Percentiles rank a stretch among this genome's conserved stretches.
Conservation (phyloP, 2,113 vertebrate species). For the Mohoua ochrocephala region DNA sequence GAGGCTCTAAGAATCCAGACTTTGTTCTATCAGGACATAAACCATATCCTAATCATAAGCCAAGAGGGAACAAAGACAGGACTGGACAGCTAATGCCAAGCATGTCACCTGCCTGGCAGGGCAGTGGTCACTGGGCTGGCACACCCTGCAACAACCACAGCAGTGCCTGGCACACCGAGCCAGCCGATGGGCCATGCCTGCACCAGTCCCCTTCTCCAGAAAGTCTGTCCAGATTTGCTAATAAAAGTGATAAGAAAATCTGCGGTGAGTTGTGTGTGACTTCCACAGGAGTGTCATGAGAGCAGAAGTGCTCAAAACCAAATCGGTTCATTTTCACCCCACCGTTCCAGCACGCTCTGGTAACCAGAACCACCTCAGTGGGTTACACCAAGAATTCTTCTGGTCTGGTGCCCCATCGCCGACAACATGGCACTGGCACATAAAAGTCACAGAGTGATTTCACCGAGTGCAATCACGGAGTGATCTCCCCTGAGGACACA, state of each 20-base stretch:
- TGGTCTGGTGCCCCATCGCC: background rate
- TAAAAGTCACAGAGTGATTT: background rate
- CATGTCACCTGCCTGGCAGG: background rate
- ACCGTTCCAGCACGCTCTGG: fast-evolving
- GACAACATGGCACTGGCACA: background rate
- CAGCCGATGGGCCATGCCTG: background rate
- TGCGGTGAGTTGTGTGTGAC: fast-evolving
- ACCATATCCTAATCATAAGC: background rate
- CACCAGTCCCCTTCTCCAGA: background rate
- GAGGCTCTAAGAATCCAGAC: background rate
- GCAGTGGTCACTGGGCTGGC: background rate
- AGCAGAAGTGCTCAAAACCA: background rate
- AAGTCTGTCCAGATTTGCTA: background rate
- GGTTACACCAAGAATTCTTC: background rate
- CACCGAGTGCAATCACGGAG: background rate
- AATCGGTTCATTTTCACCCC: background rate
- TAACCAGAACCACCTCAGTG: background rate
- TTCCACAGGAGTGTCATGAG: fast-evolving
- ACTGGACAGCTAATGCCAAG: background rate
- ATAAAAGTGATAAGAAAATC: background rate
- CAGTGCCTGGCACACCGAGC: background rate
- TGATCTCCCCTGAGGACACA: background rate
- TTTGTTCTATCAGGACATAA: background rate
- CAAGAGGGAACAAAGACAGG: background rate
- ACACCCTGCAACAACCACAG: background rate